Base-by-base conservation (phyloP, 30 jellyfish, hydroid and myxozoan species). In the Cassiopea andromeda region DNA sequence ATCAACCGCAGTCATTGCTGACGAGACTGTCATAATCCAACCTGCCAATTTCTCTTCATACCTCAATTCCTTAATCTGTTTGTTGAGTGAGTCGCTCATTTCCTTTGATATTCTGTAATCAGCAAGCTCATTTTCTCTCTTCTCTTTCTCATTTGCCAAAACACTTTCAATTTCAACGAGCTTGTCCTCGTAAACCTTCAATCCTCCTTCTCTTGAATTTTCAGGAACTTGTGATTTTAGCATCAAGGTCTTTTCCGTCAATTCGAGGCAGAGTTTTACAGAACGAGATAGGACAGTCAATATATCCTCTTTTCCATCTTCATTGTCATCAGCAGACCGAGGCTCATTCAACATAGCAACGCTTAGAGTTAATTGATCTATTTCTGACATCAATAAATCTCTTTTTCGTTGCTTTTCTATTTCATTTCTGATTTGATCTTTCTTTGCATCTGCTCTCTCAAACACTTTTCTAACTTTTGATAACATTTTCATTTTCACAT, bases 311-410 rank as follows among this genome's bases (percentile, higher is more conserved):
- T 66, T 49, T 12, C 54, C 89, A 13, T 46, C 78, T 2, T 60
- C 90, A 5, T 87, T 80, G 19, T 69, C 90, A 19, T 58, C 47
- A 1, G 19, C 81, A 48, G 57, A 77, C 86, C 46, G 66, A 64
- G 84, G 78, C 77, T 83, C 69, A 59, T 83, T 71, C 66, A 83
- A 83, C 82, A 38, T 83, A 70, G 94, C 72, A 48, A 60, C 85
- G 38, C 45, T 49, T 14, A 87, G 57, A 46, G 82, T 44, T 19
- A 87, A 49, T 45, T 74, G 80, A 69, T 87, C 88, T 43, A 80
- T 72, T 49, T 69, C 90, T 43, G 80, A 46, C 19, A 76, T 78
- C n/a, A 87, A 46, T 44, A 15, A 44, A 12, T 78, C 89, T 47
- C 18, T 78, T 19, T 69, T 86, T 13, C 4, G 44, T 1, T 64